Conservation (phyloP, 35 echinoderm and acorn worm species). For the Diadema setosum region DNA sequence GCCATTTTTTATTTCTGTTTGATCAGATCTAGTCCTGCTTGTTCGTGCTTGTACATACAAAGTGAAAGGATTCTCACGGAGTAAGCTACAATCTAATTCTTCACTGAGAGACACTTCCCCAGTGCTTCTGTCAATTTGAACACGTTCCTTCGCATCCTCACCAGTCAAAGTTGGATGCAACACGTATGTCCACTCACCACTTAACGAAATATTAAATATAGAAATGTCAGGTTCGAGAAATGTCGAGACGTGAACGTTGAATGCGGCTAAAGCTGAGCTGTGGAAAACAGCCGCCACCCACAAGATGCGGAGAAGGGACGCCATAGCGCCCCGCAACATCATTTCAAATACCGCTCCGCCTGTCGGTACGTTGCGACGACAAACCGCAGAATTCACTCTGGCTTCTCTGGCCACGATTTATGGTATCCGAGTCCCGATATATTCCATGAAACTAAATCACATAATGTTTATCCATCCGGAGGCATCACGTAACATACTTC, state of each 20-base stretch:
- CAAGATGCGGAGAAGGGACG: not conserved
- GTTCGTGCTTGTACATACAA: constrained; percentile 73
- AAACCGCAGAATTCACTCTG: too few relatives aligned
- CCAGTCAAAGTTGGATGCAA: constrained; percentile 51
- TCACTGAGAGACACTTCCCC: constrained; percentile 53
- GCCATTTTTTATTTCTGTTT: not conserved
- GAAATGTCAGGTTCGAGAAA: not conserved
- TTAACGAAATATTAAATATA: constrained; percentile 40
- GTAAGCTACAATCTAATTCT: constrained; percentile 50
- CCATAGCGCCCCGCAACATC: not conserved
- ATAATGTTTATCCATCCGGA: too few relatives aligned
- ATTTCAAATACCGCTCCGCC: not conserved
- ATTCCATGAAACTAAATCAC: too few relatives aligned
- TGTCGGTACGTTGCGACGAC: not conserved
- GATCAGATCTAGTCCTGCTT: constrained; percentile 50
- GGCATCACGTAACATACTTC: too few relatives aligned
- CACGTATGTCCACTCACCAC: constrained; percentile 31
- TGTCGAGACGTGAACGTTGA: constrained; percentile 28
- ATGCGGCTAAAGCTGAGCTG: constrained; percentile 9
- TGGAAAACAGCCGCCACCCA: constrained; percentile 11
- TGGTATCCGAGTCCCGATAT: too few relatives aligned
- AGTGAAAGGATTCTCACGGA: constrained; percentile 82
- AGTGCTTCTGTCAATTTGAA: constrained; percentile 42
- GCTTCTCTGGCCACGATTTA: too few relatives aligned
- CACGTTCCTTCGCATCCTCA: constrained; percentile 50